Conservation (phyloP, 2,797 vertebrate genomes). For the Anabas testudineus region DNA sequence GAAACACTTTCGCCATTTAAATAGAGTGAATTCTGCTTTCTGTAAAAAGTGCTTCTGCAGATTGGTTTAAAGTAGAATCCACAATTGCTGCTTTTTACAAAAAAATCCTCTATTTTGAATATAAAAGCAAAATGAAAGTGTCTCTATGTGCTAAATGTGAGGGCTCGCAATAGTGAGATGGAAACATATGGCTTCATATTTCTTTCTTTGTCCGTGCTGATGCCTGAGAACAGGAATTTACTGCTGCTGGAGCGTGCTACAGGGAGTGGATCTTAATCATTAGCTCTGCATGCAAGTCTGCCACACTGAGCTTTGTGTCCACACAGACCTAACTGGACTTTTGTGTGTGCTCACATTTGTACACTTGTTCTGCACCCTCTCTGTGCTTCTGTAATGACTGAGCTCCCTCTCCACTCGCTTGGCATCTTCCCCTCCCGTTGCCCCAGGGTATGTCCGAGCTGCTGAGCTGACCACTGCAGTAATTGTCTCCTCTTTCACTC, state of each 20-base stretch:
- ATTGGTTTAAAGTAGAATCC: slow-evolving; percentile 33
- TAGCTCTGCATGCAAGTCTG: slow-evolving; percentile 48
- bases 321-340: slow-evolving; percentile 40
- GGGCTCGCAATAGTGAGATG: neutral
- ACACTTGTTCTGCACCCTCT: slow-evolving; percentile 25
- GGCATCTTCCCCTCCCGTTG: slow-evolving; percentile 46
- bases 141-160: neutral
- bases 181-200: neutral
- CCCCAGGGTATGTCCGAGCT: slow-evolving; percentile 71
- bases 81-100: neutral
- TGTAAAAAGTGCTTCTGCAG: slow-evolving; percentile 27
- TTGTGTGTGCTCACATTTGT: slow-evolving; percentile 19
- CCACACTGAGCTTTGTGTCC: slow-evolving; percentile 30
- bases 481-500: slow-evolving; percentile 65
- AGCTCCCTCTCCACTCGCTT: slow-evolving; percentile 43
- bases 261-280: slow-evolving; percentile 31
- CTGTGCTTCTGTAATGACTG: slow-evolving; percentile 53
- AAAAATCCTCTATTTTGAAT: slow-evolving; percentile 5
- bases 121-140: neutral
- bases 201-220: slow-evolving; percentile 21
- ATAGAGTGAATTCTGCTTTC: slow-evolving; percentile 24
- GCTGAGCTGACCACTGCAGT: slow-evolving; percentile 67
- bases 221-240: slow-evolving; percentile 32
- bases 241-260: slow-evolving; percentile 15
- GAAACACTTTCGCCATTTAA: slow-evolving; percentile 47